These are phyloP conservation scores for Unio pictorum DNA, from an alignment of 2,888 invertebrate genomes.

Conservation along the genomic window DNA sequence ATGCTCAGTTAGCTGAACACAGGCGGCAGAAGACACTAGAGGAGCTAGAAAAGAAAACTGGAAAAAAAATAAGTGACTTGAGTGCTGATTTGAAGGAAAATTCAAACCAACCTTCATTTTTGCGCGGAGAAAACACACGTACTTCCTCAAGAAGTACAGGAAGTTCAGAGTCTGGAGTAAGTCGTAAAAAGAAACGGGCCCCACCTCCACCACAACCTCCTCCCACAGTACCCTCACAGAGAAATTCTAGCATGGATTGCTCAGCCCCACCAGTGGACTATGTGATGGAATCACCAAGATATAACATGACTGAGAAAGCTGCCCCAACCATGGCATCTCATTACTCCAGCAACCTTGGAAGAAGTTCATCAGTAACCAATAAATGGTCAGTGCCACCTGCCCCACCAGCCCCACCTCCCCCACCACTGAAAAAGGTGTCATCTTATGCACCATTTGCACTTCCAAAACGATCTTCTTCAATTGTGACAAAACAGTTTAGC, in stretches of 20 bases:
- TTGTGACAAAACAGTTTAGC: not conserved
- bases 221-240: constrained; percentile 27
- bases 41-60: constrained; percentile 51
- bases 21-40: constrained; percentile 51
- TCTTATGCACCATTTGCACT: constrained; percentile 1
- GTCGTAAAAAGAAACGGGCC: constrained; percentile 58
- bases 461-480: not conserved
- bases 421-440: constrained; percentile 10
- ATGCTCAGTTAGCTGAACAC: constrained; percentile 61
- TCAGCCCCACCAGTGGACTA: constrained; percentile 56
- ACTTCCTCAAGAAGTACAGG: constrained; percentile 42
- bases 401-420: constrained; percentile 20
- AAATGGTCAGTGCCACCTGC: not conserved
- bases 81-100: constrained; percentile 46
- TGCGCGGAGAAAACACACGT: constrained; percentile 33
- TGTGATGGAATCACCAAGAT: constrained; percentile 44
- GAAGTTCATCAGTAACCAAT: no score
- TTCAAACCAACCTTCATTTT: constrained; percentile 38
- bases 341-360: not conserved
- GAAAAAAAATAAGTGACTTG: constrained; percentile 47
- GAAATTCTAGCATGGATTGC: constrained; percentile 12
- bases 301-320: not conserved
- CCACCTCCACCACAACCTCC: constrained; percentile 50
- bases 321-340: constrained; percentile 3
- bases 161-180: constrained; percentile 42